Evolutionary conservation across 2,888 invertebrate species (phyloP), one percentile per base, ranked within the genome.

Genomic region (Philopedon plagiatum): DNA sequence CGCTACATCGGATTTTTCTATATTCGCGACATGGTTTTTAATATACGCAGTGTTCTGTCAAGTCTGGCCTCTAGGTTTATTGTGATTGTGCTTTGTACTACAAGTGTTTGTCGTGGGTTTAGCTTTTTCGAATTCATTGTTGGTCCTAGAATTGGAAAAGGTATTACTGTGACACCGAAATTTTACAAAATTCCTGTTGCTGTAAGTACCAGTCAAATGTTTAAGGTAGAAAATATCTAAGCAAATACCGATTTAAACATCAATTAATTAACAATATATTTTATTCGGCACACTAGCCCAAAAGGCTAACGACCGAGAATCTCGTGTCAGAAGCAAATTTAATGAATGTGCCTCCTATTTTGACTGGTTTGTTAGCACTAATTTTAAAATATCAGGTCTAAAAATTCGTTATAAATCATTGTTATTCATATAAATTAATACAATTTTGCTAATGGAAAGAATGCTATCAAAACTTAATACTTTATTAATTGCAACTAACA

Each of bases 91-190:
- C 15, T 18, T 32, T 54, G 51, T 29, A n/a, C 19, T 57, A 37
- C n/a, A n/a, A n/a, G n/a, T 21, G 21, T 37, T 13, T 66, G 62
- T 29, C 15, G 66, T 66, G 68, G 61, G n/a, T 74, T 71, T 56
- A 71, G 67, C 29, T 37, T 77, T 49, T 68, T 76, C 23, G 77
- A 77, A 57, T 76, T 76, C 49, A 26, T 77, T n/a, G 49, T 77
- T 44, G 77, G 77, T 5, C 77, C 77, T 11, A 74, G 71, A 37
- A 51, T 77, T 29, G 76, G 76, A n/a, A 65, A 58, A 18, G 39
- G 61, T 39, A 11, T 64, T 34, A 44, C 68, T n/a, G 46, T 60
- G n/a, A 18, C 51, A 15, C 49, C 73, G 18, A 74, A 71, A 61
- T 72, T 66, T 68, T 26, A 66, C 32, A 41, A 63, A 49, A 13